These are phyloP conservation scores for Teleogryllus oceanicus DNA, from an alignment of 2,888 invertebrate species.

Conservation along the genomic window DNA sequence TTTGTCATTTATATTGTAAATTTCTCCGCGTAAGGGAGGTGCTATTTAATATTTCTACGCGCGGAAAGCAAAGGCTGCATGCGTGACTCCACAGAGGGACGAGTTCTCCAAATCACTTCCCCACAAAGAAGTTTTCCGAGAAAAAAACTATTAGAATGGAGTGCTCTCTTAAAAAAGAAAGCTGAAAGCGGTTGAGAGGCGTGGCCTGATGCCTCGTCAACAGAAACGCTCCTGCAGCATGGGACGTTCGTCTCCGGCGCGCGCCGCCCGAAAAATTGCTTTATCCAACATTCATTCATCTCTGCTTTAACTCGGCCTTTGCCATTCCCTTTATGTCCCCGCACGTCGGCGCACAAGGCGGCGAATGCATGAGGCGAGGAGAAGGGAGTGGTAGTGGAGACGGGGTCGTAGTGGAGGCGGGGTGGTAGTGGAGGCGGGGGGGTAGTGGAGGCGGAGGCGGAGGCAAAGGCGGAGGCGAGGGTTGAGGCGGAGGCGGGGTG, in stretches of 20 bases:
- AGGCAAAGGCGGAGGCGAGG: too few relatives aligned
- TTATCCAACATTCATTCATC: constrained; percentile 18
- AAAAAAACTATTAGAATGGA: background rate
- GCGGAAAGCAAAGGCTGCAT: background rate
- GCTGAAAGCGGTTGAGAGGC: background rate
- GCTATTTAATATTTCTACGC: too few relatives aligned
- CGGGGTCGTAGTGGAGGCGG: too few relatives aligned
- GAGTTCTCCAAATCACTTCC: background rate
- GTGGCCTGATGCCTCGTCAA: background rate
- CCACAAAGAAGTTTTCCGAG: constrained; percentile 3
- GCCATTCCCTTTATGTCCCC: constrained; percentile 18
- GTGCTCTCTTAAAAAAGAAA: background rate
- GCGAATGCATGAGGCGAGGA: background rate
- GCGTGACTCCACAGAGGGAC: background rate
- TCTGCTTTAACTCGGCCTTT: constrained; percentile 8
- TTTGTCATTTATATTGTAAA: too few relatives aligned
- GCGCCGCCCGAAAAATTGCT: background rate
- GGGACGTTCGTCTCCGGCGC: background rate
- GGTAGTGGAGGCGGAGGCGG: too few relatives aligned
- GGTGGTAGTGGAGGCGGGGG: too few relatives aligned
- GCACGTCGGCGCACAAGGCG: background rate
- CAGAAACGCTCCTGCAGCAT: background rate
- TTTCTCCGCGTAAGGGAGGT: too few relatives aligned
- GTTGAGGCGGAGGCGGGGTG: too few relatives aligned
- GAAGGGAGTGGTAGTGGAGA: too few relatives aligned